Evolutionary conservation across 2,797 vertebrate species (phyloP).

Genomic region (Poliocrania exsul): DNA sequence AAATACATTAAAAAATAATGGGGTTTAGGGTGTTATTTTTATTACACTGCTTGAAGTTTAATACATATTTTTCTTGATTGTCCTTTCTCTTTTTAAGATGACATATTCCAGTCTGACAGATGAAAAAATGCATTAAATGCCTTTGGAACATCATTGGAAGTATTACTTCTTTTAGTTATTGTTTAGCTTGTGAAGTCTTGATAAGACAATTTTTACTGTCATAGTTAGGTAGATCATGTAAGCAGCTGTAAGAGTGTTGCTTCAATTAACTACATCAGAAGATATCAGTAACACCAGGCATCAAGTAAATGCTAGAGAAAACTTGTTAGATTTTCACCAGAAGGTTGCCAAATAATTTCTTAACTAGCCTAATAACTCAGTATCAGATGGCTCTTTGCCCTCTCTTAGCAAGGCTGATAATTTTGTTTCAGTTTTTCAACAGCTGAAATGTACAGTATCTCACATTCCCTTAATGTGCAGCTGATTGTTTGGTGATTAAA

Average conservation of each 20-base stretch:
- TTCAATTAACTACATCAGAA: not conserved
- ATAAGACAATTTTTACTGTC: not conserved
- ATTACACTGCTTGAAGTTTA: not conserved
- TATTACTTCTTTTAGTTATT: not conserved
- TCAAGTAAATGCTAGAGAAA: not conserved
- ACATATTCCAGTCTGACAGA: not conserved
- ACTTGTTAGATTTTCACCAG: not conserved
- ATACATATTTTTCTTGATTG: not conserved
- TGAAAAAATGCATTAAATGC: not conserved
- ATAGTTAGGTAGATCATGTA: not conserved
- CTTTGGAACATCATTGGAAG: not conserved
- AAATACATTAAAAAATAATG: not conserved
- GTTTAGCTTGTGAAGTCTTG: not conserved
- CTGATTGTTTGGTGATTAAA: not conserved
- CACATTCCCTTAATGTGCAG: not conserved
- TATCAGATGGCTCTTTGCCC: not conserved
- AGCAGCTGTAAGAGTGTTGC: not conserved
- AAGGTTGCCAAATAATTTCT: not conserved
- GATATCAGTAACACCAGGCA: not conserved
- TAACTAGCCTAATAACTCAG: not conserved
- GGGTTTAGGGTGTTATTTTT: not conserved
- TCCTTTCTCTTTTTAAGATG: not conserved
- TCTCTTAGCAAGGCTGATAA: not conserved
- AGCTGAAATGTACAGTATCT: not conserved
- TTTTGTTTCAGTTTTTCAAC: not conserved